These are phyloP conservation scores for Sebastes iracundus DNA, from an alignment of 2,797 vertebrate genomes.

Conservation along the genomic window DNA sequence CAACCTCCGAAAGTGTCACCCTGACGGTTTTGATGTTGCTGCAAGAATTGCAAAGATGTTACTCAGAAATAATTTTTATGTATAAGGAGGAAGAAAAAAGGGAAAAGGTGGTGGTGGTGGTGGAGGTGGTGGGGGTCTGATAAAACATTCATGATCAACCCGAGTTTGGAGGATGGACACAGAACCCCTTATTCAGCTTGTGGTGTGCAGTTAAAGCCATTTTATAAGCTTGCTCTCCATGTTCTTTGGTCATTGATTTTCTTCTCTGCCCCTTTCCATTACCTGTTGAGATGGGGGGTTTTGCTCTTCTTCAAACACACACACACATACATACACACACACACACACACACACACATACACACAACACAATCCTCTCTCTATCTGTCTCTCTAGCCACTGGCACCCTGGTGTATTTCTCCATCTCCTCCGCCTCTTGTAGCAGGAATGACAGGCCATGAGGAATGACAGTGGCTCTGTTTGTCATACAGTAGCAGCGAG, in stretches of 20 bases:
- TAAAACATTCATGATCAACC: conserved; percentile 65
- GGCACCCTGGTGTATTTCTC: conserved; percentile 80
- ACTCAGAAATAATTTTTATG: conserved; percentile 35
- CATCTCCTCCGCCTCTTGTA: conserved; percentile 73
- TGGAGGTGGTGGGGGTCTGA: conserved; percentile 12
- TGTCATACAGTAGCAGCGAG: conserved; percentile 88
- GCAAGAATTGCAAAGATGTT: conserved; percentile 57
- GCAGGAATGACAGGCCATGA: conserved; percentile 77
- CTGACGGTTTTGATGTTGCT: conserved; percentile 34
- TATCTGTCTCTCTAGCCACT: conserved; percentile 72
- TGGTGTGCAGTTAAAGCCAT: conserved; percentile 73
- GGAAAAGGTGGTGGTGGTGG: conserved; percentile 14
- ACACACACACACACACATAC: conserved; percentile 41
- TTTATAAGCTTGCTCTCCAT: conserved; percentile 76
- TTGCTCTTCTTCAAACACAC: conserved; percentile 64
- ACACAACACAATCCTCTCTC: conserved; percentile 60
- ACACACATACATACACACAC: conserved; percentile 38
- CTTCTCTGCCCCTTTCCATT: conserved; percentile 76
- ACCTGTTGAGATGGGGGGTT: conserved; percentile 81
- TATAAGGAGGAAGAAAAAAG: conserved; percentile 5
- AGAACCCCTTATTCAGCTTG: conserved; percentile 66
- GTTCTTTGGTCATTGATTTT: conserved; percentile 81
- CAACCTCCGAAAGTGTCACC: conserved; percentile 50
- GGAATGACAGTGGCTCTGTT: conserved; percentile 82
- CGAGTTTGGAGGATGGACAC: conserved; percentile 55